phyloP scores from a whole-genome alignment of 2,888 invertebrate species.

The Chrysotoxum bicinctum region DNA sequence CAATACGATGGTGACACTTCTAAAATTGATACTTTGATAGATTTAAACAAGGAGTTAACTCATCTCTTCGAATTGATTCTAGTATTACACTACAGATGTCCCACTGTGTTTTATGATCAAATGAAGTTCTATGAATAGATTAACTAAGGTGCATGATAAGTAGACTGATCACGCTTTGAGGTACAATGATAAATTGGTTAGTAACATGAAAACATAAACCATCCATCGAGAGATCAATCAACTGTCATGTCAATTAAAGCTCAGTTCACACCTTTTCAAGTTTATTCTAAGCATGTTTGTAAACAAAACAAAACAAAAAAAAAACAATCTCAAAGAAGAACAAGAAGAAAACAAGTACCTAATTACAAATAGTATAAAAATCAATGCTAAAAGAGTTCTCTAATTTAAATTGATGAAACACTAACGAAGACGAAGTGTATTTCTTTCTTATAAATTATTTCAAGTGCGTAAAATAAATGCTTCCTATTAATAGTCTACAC shows the following conservation, averaged over 20 bases:
- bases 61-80: too few relatives aligned
- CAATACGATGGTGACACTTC: too few relatives aligned
- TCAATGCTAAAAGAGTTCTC: neutral
- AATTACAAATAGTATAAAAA: neutral
- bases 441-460: neutral
- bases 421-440: neutral
- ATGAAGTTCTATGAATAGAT: too few relatives aligned
- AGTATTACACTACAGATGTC: too few relatives aligned
- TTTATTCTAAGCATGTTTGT: conserved; percentile 15
- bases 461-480: neutral
- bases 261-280: conserved; percentile 5
- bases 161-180: neutral
- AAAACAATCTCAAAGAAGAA: neutral
- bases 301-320: neutral
- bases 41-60: too few relatives aligned
- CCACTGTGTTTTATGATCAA: too few relatives aligned
- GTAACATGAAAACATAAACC: neutral
- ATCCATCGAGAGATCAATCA: neutral
- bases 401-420: neutral
- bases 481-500: neutral
- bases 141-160: neutral
- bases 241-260: neutral
- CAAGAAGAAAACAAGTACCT: neutral
- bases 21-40: too few relatives aligned
- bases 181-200: neutral